Base-by-base conservation (phyloP, 2,797 vertebrate genomes). In the Scarus forsteni region DNA sequence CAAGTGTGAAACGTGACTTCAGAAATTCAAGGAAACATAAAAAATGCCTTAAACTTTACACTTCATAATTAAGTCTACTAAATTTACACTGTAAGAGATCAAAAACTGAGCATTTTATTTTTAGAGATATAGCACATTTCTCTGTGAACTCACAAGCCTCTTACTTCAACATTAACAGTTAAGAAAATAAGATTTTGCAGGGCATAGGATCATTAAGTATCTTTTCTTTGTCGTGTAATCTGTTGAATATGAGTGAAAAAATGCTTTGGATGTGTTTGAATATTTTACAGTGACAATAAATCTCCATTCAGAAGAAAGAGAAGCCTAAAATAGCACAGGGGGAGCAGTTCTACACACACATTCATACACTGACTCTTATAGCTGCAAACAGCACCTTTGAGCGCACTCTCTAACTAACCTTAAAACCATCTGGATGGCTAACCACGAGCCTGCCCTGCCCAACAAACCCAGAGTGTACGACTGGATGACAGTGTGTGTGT, bases 391-490 rank as follows among this genome's bases (percentile, higher is more conserved):
- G 87, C 81, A 89, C 86, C 85, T 91, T 88, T 85, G 66, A 88
- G 78, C 73, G 39, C 71, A 91, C 83, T 89, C 89, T 93, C 79
- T 92, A 92, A 92, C 88, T 93, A 92, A 92, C 88, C 88, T 88
- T 89, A 89, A 90, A 93, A 90, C 87, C 91, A 92, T 92, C 89
- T 93, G 92, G 92, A 86, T 66, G 39, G 81, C 85, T 86, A 86
- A 92, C 92, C 92, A 64, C 85, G 51, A 74, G 73, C 78, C 66
- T 77, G 92, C 89, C 92, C 92, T 85, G 87, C 92, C 92, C 90
- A 89, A 27, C 27, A 27, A 27, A 71, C 55, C 73, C 60, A 56
- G 67, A 27, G 45, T 76, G 79, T 67, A 66, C 74, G 78, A 50
- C 60, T 51, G 52, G 36, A 34, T 14, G 27, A 34, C 6, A 51